Percentiles rank a stretch among this genome's conserved stretches.
Conservation (phyloP, 2,888 invertebrate genomes). For the Germaria angustata region DNA sequence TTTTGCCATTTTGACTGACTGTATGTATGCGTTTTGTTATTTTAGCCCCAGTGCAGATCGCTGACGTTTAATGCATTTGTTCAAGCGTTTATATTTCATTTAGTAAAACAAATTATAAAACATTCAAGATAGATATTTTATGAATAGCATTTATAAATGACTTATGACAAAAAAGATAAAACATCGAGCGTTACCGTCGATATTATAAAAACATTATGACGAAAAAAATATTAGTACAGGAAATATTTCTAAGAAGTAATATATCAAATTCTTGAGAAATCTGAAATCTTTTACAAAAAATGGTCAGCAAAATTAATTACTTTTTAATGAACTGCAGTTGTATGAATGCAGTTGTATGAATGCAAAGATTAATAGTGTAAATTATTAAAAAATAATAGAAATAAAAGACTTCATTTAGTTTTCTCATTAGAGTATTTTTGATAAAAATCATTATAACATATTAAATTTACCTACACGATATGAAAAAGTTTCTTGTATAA, state of each 20-base stretch:
- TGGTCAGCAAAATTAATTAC: not conserved
- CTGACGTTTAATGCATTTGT: conserved; percentile 50
- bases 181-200: not conserved
- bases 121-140: not conserved
- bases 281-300: not conserved
- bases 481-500: too few species aligned
- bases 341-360: too few species aligned
- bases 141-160: conserved; percentile 16
- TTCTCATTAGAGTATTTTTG: too few species aligned
- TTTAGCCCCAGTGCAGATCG: not conserved
- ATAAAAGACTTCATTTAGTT: too few species aligned
- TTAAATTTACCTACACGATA: too few species aligned
- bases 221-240: conserved; percentile 31
- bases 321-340: too few species aligned
- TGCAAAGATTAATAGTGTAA: too few species aligned
- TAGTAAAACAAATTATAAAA: not conserved
- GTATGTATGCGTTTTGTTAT: not conserved
- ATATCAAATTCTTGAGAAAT: not conserved
- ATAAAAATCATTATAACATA: too few species aligned
- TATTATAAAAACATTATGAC: conserved; percentile 33
- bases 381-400: too few species aligned
- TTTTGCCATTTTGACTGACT: not conserved
- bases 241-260: conserved; percentile 1
- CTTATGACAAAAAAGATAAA: conserved; percentile 32
- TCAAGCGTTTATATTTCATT: conserved; percentile 46